phyloP scores from a whole-genome alignment of 2,113 vertebrate species.

The Poeciliopsis occidentalis region DNA sequence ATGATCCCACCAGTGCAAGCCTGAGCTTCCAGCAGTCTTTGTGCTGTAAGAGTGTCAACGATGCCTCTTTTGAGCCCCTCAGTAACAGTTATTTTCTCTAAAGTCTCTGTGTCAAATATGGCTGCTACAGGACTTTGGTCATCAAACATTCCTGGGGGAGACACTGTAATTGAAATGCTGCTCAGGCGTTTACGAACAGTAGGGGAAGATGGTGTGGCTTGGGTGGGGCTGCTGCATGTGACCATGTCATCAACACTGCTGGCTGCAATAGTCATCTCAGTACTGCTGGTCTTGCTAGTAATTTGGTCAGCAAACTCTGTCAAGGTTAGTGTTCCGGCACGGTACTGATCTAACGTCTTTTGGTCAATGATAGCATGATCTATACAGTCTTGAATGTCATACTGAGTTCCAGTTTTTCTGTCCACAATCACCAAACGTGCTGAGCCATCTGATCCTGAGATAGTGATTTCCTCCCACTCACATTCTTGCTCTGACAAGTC shows the following conservation, averaged over 20 bases:
- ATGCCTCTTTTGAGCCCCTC: constrained; percentile 91
- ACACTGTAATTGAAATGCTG: constrained; percentile 82
- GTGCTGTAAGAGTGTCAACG: constrained; percentile 92
- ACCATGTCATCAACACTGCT: constrained; percentile 76
- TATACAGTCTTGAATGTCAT: constrained; percentile 90
- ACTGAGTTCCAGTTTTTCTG: constrained; percentile 92
- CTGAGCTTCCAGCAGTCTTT: constrained; percentile 94
- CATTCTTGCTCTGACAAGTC: constrained; percentile 96
- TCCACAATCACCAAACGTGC: constrained; percentile 90
- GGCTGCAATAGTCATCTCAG: constrained; percentile 71
- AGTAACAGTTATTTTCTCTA: constrained; percentile 93
- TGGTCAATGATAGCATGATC: constrained; percentile 85
- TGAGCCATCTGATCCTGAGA: constrained; percentile 87
- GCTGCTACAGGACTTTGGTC: constrained; percentile 92
- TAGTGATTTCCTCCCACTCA: constrained; percentile 98
- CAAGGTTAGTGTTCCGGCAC: constrained; percentile 86
- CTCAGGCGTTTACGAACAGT: constrained; percentile 78
- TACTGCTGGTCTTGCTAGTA: constrained; percentile 75
- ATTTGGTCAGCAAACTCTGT: constrained; percentile 93
- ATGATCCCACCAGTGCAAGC: constrained; percentile 94
- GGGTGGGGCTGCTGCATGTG: constrained; percentile 78
- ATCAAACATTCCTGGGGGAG: constrained; percentile 88
- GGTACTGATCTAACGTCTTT: constrained; percentile 88
- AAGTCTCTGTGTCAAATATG: constrained; percentile 95
- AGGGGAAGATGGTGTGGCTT: constrained; percentile 75